Evolutionary conservation across 2,113 vertebrate genomes (phyloP).

Genomic region (Podocnemis expansa): DNA sequence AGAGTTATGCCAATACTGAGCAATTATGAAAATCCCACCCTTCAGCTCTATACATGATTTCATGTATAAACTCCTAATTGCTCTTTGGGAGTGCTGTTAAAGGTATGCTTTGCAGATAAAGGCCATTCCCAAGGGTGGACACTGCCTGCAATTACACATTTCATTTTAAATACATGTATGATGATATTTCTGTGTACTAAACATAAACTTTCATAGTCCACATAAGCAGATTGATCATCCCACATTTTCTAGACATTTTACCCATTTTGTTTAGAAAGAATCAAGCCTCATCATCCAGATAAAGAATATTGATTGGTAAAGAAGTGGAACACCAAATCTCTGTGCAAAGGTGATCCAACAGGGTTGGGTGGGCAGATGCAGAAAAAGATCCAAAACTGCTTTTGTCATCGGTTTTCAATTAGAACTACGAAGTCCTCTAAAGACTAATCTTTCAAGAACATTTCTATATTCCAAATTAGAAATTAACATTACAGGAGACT

Average conservation of each 20-base stretch:
- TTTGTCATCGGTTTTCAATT: neutral
- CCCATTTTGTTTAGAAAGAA: neutral
- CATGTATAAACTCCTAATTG: neutral
- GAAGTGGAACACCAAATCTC: neutral
- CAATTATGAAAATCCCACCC: neutral
- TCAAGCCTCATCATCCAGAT: neutral
- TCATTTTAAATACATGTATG: neutral
- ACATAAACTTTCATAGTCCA: fast-evolving
- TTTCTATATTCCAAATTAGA: slow-evolving; percentile 25
- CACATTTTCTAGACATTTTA: neutral
- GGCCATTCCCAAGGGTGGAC: neutral
- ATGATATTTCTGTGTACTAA: neutral
- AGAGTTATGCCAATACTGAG: neutral
- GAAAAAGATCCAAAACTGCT: neutral
- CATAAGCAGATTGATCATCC: neutral
- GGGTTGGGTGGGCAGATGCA: neutral
- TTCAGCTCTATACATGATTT: neutral
- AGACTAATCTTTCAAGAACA: neutral
- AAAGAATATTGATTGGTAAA: neutral
- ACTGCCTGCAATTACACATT: neutral
- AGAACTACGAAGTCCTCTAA: neutral
- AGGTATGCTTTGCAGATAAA: neutral
- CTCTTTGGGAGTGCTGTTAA: neutral
- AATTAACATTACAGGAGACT: neutral
- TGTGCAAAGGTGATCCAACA: neutral